phyloP scores from a whole-genome alignment of 2,888 invertebrate species.

The Ornithoptera alexandrae region DNA sequence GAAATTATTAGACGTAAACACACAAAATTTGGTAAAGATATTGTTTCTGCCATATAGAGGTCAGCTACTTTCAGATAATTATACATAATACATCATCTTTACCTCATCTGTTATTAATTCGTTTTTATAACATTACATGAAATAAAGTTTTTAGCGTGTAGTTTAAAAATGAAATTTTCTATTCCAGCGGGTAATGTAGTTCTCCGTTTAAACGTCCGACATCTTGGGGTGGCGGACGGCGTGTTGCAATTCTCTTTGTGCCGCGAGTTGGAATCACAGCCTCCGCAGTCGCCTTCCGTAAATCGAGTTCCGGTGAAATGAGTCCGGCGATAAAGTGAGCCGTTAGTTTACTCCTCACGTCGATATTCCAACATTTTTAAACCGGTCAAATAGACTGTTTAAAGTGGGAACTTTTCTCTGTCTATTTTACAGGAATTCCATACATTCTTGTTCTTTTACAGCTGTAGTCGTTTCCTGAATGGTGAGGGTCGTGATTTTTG shows the following conservation, averaged over 20 bases:
- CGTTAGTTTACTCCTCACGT: slow-evolving; percentile 24
- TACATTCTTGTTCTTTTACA: too few relatives aligned
- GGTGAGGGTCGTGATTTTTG: too few relatives aligned
- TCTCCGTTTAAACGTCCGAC: slow-evolving; percentile 15
- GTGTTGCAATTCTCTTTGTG: slow-evolving; percentile 24
- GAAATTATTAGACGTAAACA: too few relatives aligned
- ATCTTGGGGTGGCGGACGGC: slow-evolving; percentile 11
- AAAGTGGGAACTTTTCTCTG: slow-evolving; percentile 2
- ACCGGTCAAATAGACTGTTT: slow-evolving; percentile 10
- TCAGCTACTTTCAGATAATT: too few relatives aligned
- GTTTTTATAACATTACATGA: too few relatives aligned
- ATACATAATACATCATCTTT: too few relatives aligned
- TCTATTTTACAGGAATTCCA: neutral
- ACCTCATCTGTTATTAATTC: too few relatives aligned
- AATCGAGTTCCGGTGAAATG: slow-evolving; percentile 27
- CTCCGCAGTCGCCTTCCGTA: slow-evolving; percentile 17
- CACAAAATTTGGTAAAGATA: too few relatives aligned
- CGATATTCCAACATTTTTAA: slow-evolving; percentile 23
- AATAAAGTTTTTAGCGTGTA: too few relatives aligned
- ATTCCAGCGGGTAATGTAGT: slow-evolving; percentile 1
- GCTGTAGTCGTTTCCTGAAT: too few relatives aligned
- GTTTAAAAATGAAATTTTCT: neutral
- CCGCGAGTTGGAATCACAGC: slow-evolving; percentile 23
- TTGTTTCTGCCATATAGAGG: too few relatives aligned
- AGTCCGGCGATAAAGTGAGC: slow-evolving; percentile 19